Evolutionary conservation across 2,797 vertebrate species (phyloP).

Genomic region (Columba guinea): DNA sequence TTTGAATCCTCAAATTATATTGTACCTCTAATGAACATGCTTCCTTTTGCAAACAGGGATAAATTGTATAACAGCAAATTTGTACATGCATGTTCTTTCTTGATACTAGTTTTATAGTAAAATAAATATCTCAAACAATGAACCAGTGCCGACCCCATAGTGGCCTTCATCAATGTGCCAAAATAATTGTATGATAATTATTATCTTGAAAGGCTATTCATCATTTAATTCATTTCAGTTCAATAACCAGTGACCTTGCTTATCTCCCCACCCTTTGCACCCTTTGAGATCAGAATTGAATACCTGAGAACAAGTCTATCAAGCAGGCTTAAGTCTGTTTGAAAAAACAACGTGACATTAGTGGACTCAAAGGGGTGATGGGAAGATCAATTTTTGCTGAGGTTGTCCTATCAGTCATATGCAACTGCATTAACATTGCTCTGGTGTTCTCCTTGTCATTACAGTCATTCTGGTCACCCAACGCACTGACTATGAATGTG

Average conservation of each 20-base stretch:
- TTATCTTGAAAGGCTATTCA: conserved; percentile 78
- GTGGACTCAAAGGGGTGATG: conserved; percentile 73
- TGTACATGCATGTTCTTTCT: neutral
- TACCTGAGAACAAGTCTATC: conserved; percentile 84
- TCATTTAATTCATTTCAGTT: conserved; percentile 90
- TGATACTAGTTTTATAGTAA: neutral
- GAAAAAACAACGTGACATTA: conserved; percentile 72
- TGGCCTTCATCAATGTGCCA: neutral
- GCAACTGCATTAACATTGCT: conserved; percentile 65
- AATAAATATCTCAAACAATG: neutral
- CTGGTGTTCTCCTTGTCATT: conserved; percentile 64
- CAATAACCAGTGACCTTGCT: conserved; percentile 85
- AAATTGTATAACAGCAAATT: neutral
- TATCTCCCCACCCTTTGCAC: conserved; percentile 70
- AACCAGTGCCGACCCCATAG: neutral
- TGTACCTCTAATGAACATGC: neutral
- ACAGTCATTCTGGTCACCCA: conserved; percentile 33
- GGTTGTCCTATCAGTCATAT: conserved; percentile 72
- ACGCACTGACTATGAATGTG: conserved; percentile 55
- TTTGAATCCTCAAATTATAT: neutral
- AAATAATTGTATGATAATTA: conserved; percentile 62
- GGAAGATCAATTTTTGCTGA: conserved; percentile 87
- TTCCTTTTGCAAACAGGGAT: neutral
- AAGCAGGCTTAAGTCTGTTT: conserved; percentile 77
- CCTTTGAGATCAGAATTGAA: conserved; percentile 76